A percentile compares a stretch with the other conserved stretches of the same genome.
Conservation (phyloP, 92 coral and sea anemone species). For the Montipora capitata region DNA sequence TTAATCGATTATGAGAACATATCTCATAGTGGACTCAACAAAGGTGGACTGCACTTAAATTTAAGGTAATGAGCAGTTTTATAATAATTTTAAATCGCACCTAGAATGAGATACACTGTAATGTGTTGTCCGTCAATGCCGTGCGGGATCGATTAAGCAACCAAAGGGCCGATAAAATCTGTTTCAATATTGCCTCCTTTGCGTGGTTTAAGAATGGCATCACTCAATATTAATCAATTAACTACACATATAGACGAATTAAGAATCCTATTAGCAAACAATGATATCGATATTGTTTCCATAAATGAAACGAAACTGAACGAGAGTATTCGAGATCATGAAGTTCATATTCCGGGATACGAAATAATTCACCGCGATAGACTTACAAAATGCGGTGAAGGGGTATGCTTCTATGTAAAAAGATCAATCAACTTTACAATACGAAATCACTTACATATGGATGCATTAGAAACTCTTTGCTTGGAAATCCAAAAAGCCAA, state of each 20-base stretch:
- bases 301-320: constrained; percentile 62
- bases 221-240: constrained; percentile 48
- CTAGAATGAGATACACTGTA: neutral
- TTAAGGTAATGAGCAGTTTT: constrained; percentile 8
- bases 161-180: constrained; percentile 1
- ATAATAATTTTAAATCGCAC: neutral
- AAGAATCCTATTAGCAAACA: constrained; percentile 52
- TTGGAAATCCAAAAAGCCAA: constrained; percentile 51
- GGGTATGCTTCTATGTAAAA: constrained; percentile 46
- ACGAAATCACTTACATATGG: constrained; percentile 40
- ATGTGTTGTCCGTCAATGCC: constrained; percentile 1
- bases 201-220: constrained; percentile 44
- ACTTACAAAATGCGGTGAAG: constrained; percentile 55
- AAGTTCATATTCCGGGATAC: constrained; percentile 62
- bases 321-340: constrained; percentile 41
- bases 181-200: constrained; percentile 46
- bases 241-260: constrained; percentile 46
- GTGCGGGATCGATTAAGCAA: neutral
- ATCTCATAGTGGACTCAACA: too few relatives aligned
- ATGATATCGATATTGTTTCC: constrained; percentile 55
- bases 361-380: constrained; percentile 59
- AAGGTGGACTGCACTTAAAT: neutral
- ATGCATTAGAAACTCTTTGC: constrained; percentile 55
- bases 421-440: constrained; percentile 43
- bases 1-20: too few relatives aligned